Evolutionary conservation across 92 coral and sea anemone species (phyloP).

Genomic region (Palythoa heliodiscus): DNA sequence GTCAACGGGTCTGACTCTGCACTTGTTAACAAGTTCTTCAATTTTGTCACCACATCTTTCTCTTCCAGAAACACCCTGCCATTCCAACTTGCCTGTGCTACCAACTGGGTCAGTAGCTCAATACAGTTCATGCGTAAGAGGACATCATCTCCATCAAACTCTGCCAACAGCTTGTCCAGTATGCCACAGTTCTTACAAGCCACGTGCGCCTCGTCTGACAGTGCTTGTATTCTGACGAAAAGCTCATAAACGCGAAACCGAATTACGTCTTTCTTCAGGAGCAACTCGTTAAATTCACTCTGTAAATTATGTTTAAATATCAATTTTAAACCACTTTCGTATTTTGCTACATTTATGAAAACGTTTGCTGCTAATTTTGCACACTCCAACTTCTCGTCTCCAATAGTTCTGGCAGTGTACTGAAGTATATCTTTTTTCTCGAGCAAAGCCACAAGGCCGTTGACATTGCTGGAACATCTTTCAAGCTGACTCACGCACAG

Average conservation of each 20-base stretch:
- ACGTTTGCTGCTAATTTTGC: slow-evolving; percentile 76
- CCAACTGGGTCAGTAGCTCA: slow-evolving; percentile 82
- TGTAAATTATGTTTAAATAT: slow-evolving; percentile 71
- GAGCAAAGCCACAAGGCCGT: slow-evolving; percentile 81
- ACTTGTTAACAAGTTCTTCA: slow-evolving; percentile 67
- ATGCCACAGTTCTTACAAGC: slow-evolving; percentile 65
- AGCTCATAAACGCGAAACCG: slow-evolving; percentile 90
- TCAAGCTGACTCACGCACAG: slow-evolving; percentile 85
- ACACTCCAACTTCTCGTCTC: slow-evolving; percentile 71
- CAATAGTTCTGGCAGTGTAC: slow-evolving; percentile 74
- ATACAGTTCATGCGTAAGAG: slow-evolving; percentile 85
- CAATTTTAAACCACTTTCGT: slow-evolving; percentile 81
- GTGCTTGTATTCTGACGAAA: slow-evolving; percentile 66
- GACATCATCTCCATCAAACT: slow-evolving; percentile 86
- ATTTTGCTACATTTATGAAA: slow-evolving; percentile 73
- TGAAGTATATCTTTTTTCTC: slow-evolving; percentile 80
- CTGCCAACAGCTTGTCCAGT: slow-evolving; percentile 68
- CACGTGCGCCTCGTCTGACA: slow-evolving; percentile 64
- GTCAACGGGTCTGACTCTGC: slow-evolving; percentile 74
- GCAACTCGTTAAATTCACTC: slow-evolving; percentile 81
- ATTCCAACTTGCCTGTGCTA: slow-evolving; percentile 61
- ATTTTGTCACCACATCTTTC: slow-evolving; percentile 65
- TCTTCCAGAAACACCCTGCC: slow-evolving; percentile 83
- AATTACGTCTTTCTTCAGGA: slow-evolving; percentile 66
- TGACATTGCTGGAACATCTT: slow-evolving; percentile 75